Base-by-base conservation (phyloP, 2,888 invertebrate species). In the Pimpla rufipes region DNA sequence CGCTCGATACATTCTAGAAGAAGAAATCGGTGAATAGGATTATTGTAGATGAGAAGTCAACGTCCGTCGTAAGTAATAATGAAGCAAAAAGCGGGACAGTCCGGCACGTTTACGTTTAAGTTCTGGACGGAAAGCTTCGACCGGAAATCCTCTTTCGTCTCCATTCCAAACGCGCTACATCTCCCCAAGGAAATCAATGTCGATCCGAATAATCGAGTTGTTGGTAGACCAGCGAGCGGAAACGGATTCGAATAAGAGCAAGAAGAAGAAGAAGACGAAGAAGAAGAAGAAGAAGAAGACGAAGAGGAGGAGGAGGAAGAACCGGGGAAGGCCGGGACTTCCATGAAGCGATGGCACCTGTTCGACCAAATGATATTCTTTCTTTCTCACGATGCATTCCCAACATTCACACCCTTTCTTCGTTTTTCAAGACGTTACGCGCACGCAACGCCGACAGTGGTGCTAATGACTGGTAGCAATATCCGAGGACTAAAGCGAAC, bases 351-450 rank as follows among this genome's bases (percentile, higher is more conserved):
- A 16, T 57, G 79, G 73, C 79, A 81, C 59, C 78, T 84, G 81
- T 81, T 81, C 75, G 50, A 78, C 77, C 68, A 42, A 52, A 73
- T 59, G 29, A 73, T 67, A 50, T 74, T 57, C 35, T 57, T 35
- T 70, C 52, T 37, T 79, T 83, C 76, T 77, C 67, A 64, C 59
- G 47, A 62, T 71, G 23, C 35, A n/a, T 45, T 50, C 18, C 16
- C 21, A 55, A 37, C 37, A 59, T 42, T 42, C 29, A 37, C 45
- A 37, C 16, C 18, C 42, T 57, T 70, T 62, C 42, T 45, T 45
- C 16, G n/a, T 35, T 45, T 52, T 13, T 11, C n/a, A 21, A n/a
- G 45, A 6, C 23, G 42, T 42, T 23, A n/a, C 6, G 13, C 11
- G 66, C 42, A 66, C n/a, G 66, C 66, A 18, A 66, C 40, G 42